phyloP scores from a whole-genome alignment of 2,113 vertebrate species.

The Neogobius melanostomus region DNA sequence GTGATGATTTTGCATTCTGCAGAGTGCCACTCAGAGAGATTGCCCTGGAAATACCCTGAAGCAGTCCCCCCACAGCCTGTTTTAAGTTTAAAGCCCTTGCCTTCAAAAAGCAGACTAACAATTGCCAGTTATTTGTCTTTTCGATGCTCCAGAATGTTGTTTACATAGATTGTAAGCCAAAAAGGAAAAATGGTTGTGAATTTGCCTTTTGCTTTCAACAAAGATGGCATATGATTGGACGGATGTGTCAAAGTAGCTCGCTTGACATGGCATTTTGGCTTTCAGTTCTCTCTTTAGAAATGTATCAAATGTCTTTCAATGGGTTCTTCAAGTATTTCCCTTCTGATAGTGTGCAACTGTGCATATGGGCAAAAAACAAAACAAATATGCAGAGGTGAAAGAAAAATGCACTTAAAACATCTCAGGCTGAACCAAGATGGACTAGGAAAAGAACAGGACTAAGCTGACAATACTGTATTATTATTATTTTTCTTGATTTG shows the following conservation, averaged over 20 bases:
- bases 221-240: conserved; percentile 40
- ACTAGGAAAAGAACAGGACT: background rate
- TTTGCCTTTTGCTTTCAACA: background rate
- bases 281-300: background rate
- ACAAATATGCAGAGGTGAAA: background rate
- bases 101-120: conserved; percentile 48
- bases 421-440: background rate
- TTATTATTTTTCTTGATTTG: background rate
- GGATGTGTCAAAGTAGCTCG: conserved; percentile 22
- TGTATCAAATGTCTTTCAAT: background rate
- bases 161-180: background rate
- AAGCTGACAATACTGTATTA: background rate
- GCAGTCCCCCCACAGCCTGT: conserved; percentile 23
- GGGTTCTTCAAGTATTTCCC: background rate
- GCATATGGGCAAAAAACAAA: background rate
- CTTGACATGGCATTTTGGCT: background rate
- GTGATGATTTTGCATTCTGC: conserved; percentile 67
- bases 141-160: conserved; percentile 19
- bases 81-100: conserved; percentile 43
- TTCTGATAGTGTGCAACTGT: background rate
- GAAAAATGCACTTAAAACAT: background rate
- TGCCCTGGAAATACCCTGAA: conserved; percentile 61
- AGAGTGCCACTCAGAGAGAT: conserved; percentile 68
- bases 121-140: conserved; percentile 43
- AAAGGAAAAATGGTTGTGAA: conserved; percentile 33